Evolutionary conservation across 92 coral and sea anemone genomes (phyloP), one percentile per base, ranked within the genome.

Genomic region (Porites lobata): DNA sequence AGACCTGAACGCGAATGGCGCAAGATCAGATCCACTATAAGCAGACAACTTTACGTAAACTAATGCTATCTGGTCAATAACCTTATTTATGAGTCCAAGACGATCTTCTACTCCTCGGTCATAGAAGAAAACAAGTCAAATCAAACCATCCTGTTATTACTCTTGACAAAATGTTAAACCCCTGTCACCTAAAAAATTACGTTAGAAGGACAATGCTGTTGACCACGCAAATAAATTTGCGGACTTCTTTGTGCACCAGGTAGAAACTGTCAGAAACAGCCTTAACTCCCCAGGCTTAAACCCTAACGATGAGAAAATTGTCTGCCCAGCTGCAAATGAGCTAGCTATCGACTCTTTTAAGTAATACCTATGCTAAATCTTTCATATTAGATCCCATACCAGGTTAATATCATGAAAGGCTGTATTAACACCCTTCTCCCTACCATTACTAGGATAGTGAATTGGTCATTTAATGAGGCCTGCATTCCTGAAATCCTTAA

Each of bases 1-100:
- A 38, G 47, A 38, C 82, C 82, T 50, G 92, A 79, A 51, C 93
- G 81, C 57, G 22, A 47, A 18, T 90, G 93, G 93, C 88, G 90
- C 19, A 90, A 79, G 65, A 79, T 38, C 70, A 85, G 86, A 38
- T 61, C 75, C n/a, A 84, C 67, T 47, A 82, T 68, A 32, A 71
- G 77, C 24, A 51, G 79, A 75, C 50, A 81, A 65, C 56, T 78
- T 85, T 54, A 77, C 65, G 86, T 90, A 17, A 71, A 85, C 29
- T 80, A 90, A 38, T 85, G 93, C 87, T 86, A 57, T 56, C 61
- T 64, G 69, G 82, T 86, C 50, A 90, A 86, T 72, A 10, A 54
- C 54, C 77, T 86, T 59, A 80, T 86, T 24, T 73, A 71, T 73
- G 84, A 91, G 70, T 85, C 91, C 0, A 86, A 82, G 54, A 76